Percentiles rank a stretch among this genome's conserved stretches.
These are phyloP conservation scores for Rattus rattus DNA, from an alignment of 2,113 vertebrate genomes.

Conservation along the genomic window DNA sequence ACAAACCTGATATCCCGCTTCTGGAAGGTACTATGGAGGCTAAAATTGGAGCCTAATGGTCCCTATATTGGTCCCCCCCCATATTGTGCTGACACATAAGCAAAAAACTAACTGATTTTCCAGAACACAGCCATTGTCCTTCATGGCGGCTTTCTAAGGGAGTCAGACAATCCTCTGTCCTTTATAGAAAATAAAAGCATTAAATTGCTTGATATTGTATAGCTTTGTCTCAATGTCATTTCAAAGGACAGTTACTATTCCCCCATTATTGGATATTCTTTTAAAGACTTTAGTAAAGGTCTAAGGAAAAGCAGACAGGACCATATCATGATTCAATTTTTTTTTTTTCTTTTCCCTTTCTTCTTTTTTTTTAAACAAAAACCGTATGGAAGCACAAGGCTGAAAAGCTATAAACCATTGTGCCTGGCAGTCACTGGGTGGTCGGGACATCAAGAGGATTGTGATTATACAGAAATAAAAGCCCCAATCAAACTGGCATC, in stretches of 20 bases:
- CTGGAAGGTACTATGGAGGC: background rate
- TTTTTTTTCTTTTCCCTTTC: constrained; percentile 19
- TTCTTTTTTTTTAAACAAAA: constrained; percentile 47
- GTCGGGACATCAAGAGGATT: background rate
- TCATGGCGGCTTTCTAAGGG: constrained; percentile 12
- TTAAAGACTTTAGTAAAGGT: constrained; percentile 17
- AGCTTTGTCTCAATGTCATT: constrained; percentile 9
- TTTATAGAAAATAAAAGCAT: constrained; percentile 59
- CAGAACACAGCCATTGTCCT: background rate
- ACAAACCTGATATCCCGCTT: background rate
- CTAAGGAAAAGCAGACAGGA: background rate
- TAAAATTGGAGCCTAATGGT: constrained; percentile 21
- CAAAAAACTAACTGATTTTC: constrained; percentile 9
- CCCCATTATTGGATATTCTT: background rate
- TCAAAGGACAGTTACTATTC: background rate
- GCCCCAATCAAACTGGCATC: background rate
- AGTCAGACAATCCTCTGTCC: constrained; percentile 8
- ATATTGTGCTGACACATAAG: background rate
- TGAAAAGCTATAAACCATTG: background rate
- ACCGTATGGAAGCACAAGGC: background rate
- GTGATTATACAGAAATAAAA: background rate
- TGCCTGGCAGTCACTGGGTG: background rate
- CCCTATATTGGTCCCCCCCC: background rate
- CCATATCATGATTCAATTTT: constrained; percentile 17
- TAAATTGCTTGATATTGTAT: constrained; percentile 32